Conservation (phyloP, 2,888 invertebrate genomes). For the Dasypolia templi region DNA sequence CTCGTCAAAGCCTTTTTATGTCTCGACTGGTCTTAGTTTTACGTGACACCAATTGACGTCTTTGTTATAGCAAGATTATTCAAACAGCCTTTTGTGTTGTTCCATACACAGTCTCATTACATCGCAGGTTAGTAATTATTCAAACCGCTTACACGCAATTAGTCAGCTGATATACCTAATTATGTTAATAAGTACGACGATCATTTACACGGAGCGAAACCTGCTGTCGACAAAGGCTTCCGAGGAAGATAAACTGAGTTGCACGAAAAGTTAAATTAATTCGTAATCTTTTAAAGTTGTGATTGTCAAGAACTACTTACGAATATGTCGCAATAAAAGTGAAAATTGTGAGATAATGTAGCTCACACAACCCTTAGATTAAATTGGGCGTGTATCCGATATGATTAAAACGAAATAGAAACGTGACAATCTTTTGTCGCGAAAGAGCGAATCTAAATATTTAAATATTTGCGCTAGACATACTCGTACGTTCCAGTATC, state of each 20-base stretch:
- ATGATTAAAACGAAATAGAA: not conserved
- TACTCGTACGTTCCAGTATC: not conserved
- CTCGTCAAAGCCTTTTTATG: not conserved
- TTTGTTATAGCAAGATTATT: slow-evolving; percentile 7
- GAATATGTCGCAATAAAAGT: not conserved
- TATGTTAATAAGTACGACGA: slow-evolving; percentile 21
- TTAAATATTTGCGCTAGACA: not conserved
- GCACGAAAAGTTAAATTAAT: not conserved
- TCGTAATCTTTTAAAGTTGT: not conserved
- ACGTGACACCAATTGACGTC: not conserved
- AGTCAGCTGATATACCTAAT: slow-evolving; percentile 24
- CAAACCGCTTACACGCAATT: slow-evolving; percentile 37
- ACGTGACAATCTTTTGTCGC: not conserved
- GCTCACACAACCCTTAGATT: not conserved
- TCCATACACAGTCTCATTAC: not conserved
- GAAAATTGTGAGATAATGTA: not conserved
- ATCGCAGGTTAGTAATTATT: slow-evolving; percentile 31
- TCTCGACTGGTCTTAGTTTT: not conserved
- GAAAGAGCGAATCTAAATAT: not conserved
- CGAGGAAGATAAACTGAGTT: not conserved
- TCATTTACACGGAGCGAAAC: not conserved
- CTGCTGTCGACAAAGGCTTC: not conserved
- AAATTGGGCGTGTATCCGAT: not conserved
- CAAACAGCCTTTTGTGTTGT: slow-evolving; percentile 3
- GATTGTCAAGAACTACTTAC: not conserved